Percentiles rank a stretch among this genome's conserved stretches.
phyloP scores from a whole-genome alignment of 1,140 invertebrate species.

The Ostrea edulis region DNA sequence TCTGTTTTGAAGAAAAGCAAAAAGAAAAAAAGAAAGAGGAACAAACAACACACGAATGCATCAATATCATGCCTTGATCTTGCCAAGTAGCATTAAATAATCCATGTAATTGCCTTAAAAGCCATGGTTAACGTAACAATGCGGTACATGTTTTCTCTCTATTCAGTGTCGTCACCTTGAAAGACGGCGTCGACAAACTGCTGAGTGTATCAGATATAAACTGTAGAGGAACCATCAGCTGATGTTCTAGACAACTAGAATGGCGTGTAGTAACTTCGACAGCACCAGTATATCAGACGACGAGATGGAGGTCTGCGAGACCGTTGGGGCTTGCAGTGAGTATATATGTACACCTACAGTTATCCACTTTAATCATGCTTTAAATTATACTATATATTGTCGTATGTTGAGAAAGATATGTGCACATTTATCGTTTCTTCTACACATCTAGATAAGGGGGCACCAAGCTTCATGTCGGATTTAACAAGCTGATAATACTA shows the following conservation, averaged over 20 bases:
- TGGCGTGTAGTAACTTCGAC: slow-evolving; percentile 9
- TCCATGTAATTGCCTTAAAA: background rate
- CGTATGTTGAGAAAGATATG: too few species aligned
- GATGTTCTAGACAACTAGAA: background rate
- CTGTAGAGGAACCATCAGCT: background rate
- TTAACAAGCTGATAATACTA: too few species aligned
- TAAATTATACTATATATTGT: too few species aligned
- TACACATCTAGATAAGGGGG: too few species aligned
- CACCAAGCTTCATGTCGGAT: too few species aligned
- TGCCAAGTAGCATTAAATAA: background rate
- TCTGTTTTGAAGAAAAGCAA: too few species aligned
- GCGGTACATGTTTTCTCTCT: background rate
- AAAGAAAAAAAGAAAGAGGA: too few species aligned
- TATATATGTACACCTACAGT: background rate
- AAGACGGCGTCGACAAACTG: background rate
- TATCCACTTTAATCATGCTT: too few species aligned
- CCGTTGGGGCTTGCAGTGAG: background rate
- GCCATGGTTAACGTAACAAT: background rate
- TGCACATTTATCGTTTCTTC: too few species aligned
- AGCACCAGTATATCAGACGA: background rate
- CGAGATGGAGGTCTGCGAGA: slow-evolving; percentile 1
- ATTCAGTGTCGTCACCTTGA: background rate
- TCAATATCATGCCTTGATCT: background rate
- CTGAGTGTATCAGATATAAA: background rate
- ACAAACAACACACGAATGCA: too few species aligned